These are phyloP conservation scores for Cassiopea xamachana DNA, from an alignment of 30 jellyfish, hydroid and myxozoan species.

Conservation along the genomic window DNA sequence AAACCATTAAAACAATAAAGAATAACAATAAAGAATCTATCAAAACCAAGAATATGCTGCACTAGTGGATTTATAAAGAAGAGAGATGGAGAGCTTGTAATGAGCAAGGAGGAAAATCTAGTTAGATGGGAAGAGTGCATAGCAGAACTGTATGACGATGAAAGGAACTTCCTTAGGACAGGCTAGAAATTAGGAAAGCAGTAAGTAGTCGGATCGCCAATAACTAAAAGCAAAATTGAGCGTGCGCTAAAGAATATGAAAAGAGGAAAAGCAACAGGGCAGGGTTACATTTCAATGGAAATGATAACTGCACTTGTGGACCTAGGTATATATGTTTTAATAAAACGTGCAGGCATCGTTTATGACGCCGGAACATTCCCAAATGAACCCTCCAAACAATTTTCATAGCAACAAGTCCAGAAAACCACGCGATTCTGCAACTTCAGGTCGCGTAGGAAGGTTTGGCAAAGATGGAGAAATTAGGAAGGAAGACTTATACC, in stretches of 20 bases:
- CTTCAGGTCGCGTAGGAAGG: no score
- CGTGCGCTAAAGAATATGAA: no score
- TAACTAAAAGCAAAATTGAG: no score
- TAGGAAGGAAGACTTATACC: no score
- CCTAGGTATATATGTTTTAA: not conserved
- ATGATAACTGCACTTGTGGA: no score
- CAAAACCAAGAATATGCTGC: not conserved
- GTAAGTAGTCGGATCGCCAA: no score
- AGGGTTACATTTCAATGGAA: no score
- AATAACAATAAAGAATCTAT: not conserved
- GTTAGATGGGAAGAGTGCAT: conserved; percentile 46
- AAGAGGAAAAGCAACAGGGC: no score
- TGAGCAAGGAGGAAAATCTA: not conserved
- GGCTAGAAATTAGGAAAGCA: no score
- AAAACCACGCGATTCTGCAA: not conserved
- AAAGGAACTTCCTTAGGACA: no score
- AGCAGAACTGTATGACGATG: not conserved
- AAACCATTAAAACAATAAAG: no score
- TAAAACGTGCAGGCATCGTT: not conserved
- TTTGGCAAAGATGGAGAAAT: no score
- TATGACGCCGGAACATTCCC: conserved; percentile 24
- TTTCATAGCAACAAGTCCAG: conserved; percentile 6
- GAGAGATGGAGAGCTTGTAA: conserved; percentile 18
- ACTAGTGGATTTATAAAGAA: not conserved
- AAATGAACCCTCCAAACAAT: conserved; percentile 12